Evolutionary conservation across 2,113 vertebrate species (phyloP).

Genomic region (Meles meles): DNA sequence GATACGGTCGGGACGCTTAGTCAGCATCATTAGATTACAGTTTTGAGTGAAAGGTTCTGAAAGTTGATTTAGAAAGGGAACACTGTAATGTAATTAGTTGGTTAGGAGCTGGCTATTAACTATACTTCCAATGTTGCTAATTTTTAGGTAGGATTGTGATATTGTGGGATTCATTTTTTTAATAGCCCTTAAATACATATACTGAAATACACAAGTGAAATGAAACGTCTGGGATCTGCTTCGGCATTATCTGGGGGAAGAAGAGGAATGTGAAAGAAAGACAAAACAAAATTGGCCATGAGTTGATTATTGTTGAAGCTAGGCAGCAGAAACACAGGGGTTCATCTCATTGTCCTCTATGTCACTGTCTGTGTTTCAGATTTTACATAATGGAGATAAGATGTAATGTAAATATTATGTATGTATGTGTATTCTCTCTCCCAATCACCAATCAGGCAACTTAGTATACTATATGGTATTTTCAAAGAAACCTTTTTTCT

Average conservation of each 20-base stretch:
- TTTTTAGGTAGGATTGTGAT: not conserved
- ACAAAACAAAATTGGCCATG: not conserved
- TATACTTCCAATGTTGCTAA: not conserved
- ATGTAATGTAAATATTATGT: not conserved
- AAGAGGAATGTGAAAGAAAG: not conserved
- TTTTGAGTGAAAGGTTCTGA: not conserved
- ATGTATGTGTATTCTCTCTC: not conserved
- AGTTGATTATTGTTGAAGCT: not conserved
- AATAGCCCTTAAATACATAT: not conserved
- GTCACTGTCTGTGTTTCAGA: not conserved
- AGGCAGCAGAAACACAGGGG: not conserved
- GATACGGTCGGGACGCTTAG: not conserved
- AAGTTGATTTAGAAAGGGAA: constrained; percentile 6
- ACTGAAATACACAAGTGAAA: not conserved
- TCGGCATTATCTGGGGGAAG: not conserved
- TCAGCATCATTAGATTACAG: not conserved
- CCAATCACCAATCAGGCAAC: not conserved
- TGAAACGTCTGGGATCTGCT: not conserved
- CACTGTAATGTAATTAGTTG: not conserved
- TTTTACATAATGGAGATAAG: not conserved
- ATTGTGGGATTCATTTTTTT: not conserved
- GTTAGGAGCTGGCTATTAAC: not conserved
- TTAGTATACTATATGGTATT: not conserved
- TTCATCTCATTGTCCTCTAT: not conserved
- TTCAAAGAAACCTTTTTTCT: not conserved